Conservation (phyloP, 2,888 invertebrate species). For the Luffia ferchaultella region DNA sequence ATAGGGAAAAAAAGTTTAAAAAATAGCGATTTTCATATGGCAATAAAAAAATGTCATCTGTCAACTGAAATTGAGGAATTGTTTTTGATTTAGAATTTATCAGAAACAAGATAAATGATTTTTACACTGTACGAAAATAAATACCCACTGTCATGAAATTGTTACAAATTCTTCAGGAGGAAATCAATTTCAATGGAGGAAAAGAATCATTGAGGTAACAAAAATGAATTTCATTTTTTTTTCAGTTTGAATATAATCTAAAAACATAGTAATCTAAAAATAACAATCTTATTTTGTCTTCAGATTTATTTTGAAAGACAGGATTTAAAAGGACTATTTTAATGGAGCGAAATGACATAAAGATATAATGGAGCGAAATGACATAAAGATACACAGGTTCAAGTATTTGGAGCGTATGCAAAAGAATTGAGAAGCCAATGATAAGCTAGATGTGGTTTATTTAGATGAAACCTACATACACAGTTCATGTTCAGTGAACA, state of each 20-base stretch:
- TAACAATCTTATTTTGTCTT: no score
- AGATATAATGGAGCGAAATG: constrained; percentile 11
- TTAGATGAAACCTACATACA: no score
- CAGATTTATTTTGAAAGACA: constrained; percentile 11
- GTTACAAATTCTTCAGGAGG: constrained; percentile 10
- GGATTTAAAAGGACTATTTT: constrained; percentile 11
- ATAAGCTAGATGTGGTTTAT: constrained; percentile 11
- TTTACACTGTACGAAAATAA: constrained; percentile 7
- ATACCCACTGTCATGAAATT: constrained; percentile 9
- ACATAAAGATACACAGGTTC: constrained; percentile 10
- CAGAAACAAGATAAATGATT: constrained; percentile 7
- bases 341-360: no score
- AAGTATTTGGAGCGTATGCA: no score
- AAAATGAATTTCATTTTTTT: constrained; percentile 9
- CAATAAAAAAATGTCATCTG: no score
- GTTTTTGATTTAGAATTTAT: no score
- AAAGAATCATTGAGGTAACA: constrained; percentile 12
- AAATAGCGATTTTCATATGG: no score
- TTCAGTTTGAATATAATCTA: constrained; percentile 10
- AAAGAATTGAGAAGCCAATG: no score
- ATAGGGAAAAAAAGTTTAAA: no score
- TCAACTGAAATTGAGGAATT: no score
- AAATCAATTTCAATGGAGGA: constrained; percentile 11
- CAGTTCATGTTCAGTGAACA: constrained; percentile 7
- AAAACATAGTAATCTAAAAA: constrained; percentile 3